Base-by-base conservation (phyloP, 2,797 vertebrate genomes). In the Darevskia nairensis region DNA sequence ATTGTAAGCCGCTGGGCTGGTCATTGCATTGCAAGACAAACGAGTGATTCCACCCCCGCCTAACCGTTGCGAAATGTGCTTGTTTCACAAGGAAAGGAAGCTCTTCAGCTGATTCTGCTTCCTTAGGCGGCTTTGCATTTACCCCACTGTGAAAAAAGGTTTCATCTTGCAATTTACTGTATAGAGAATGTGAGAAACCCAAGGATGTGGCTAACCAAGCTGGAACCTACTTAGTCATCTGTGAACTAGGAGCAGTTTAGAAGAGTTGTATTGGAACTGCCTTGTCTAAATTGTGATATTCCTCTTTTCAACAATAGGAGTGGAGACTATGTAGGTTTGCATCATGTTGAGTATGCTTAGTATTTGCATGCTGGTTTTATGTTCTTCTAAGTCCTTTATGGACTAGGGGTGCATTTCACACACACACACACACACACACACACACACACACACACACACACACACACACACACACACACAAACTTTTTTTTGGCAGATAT, bases 1-100 rank as follows among this genome's bases (percentile, higher is more conserved):
- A 88, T 92, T 91, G 23, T 84, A 91, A 50, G 79, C 79, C 77
- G 59, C 41, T 80, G 23, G 46, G 85, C 80, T 79, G 91, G 87
- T 17, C 29, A 79, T 27, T 84, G 66, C 15, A 46, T 61, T 71
- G 69, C 39, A 50, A 17, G 17, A n/a, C 27, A 88, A n/a, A 35
- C 79, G 29, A n/a, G 41, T 59, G 21, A 29, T 86, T n/a, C 6
- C 6, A 82, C 10, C 13, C 8, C 29, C 27, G 7, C 4, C n/a
- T n/a, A n/a, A n/a, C n/a, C n/a, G n/a, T n/a, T n/a, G n/a, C n/a
- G 29, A 39, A 83, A 74, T 50, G n/a, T 74, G 46, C 8, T 72
- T 64, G 35, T 32, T 68, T 69, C 76, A 50, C 11, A 61, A 75
- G 50, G 71, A 61, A 39, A 25, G 35, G 46, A 50, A 44, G 59